A percentile compares a stretch with the other conserved stretches of the same genome.
Conservation (phyloP, 2,113 vertebrate genomes). For the Nicator chloris region DNA sequence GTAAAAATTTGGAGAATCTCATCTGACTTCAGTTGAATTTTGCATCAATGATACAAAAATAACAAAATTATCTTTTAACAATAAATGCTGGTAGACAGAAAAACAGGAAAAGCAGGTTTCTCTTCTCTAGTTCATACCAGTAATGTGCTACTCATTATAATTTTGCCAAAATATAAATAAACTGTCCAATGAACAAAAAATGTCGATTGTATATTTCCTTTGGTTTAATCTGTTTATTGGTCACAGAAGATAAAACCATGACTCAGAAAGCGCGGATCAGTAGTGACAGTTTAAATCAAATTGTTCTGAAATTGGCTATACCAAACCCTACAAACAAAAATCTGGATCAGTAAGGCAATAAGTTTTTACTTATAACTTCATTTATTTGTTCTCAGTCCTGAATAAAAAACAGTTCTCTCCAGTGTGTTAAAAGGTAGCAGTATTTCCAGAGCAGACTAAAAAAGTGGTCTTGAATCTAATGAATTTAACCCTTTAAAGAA, state of each 20-base stretch:
- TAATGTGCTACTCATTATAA: not conserved
- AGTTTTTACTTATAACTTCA: slow-evolving; percentile 13
- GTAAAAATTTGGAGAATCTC: not conserved
- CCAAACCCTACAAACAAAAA: not conserved
- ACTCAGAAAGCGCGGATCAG: not conserved
- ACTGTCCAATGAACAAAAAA: not conserved
- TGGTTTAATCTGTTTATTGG: not conserved
- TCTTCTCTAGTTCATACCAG: not conserved
- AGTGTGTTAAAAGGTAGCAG: not conserved
- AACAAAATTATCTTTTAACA: not conserved
- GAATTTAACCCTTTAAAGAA: not conserved
- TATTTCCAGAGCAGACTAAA: not conserved
- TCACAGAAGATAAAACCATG: not conserved
- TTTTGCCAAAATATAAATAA: not conserved
- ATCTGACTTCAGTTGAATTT: not conserved
- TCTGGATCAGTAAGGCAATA: not conserved
- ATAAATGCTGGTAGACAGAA: not conserved
- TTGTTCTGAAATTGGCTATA: slow-evolving; percentile 17
- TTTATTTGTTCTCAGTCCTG: not conserved
- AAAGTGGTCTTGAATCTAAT: not conserved
- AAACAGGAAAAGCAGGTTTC: not conserved
- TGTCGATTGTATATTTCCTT: not conserved
- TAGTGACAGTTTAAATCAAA: not conserved
- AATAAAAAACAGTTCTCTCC: not conserved
- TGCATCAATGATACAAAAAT: not conserved